These are phyloP conservation scores for Triops longicaudatus DNA, from an alignment of 1,140 invertebrate species.

Conservation along the genomic window DNA sequence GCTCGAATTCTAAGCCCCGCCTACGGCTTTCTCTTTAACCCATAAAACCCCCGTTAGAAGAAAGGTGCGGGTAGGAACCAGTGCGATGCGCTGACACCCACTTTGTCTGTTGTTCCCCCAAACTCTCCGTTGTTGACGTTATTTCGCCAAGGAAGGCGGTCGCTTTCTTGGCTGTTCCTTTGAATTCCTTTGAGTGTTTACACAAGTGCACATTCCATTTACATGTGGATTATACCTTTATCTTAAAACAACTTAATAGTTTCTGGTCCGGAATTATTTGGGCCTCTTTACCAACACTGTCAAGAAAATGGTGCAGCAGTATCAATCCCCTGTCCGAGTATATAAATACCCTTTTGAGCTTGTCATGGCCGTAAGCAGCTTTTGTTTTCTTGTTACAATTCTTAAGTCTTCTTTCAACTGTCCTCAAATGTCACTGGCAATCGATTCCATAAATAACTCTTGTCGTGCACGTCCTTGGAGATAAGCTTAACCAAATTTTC, in stretches of 20 bases:
- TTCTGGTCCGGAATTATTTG: background rate
- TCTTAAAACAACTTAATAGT: background rate
- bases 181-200: background rate
- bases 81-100: background rate
- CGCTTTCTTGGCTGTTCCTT: background rate
- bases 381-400: background rate
- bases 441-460: no score
- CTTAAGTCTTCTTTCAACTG: background rate
- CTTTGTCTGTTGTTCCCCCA: background rate
- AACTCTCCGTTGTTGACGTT: background rate
- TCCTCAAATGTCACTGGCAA: background rate
- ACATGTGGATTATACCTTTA: background rate
- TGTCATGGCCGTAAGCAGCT: conserved; percentile 82
- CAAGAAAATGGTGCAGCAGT: conserved; percentile 86
- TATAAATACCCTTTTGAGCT: conserved; percentile 95
- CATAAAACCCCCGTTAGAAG: no score
- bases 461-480: no score
- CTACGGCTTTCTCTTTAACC: background rate
- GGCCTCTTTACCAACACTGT: background rate
- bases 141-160: background rate
- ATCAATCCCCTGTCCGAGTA: conserved; percentile 87
- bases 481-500: no score
- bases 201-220: background rate
- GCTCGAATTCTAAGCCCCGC: background rate
- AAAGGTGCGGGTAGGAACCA: background rate